Percentiles rank a stretch among this genome's conserved stretches.
Conservation (phyloP, 2,113 vertebrate genomes). For the Salvelinus alpinus region DNA sequence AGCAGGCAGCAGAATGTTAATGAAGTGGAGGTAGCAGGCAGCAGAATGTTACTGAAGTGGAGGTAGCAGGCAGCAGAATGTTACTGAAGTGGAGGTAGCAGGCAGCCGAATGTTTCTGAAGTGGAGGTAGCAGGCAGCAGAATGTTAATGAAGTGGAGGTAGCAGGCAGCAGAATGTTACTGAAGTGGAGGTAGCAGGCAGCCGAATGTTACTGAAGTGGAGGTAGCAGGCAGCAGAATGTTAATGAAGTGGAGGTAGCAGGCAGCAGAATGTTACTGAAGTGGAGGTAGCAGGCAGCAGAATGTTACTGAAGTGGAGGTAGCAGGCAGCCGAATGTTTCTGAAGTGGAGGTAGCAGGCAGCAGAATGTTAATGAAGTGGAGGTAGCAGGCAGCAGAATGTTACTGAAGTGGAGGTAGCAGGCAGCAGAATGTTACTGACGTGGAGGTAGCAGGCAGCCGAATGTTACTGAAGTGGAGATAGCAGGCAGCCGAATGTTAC, state of each 20-base stretch:
- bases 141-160: constrained; percentile 83
- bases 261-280: constrained; percentile 87
- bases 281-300: constrained; percentile 78
- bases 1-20: constrained; percentile 86
- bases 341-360: constrained; percentile 78
- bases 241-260: constrained; percentile 80
- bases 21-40: constrained; percentile 78
- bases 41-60: constrained; percentile 84
- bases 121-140: constrained; percentile 77
- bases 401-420: constrained; percentile 80
- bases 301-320: constrained; percentile 83
- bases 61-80: neutral
- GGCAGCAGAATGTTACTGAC: constrained; percentile 87
- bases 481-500: constrained; percentile 86
- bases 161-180: constrained; percentile 86
- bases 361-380: constrained; percentile 84
- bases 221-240: constrained; percentile 84
- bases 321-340: constrained; percentile 86
- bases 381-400: constrained; percentile 84
- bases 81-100: constrained; percentile 60
- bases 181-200: constrained; percentile 78
- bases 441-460: constrained; percentile 78
- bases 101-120: constrained; percentile 87
- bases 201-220: constrained; percentile 84
- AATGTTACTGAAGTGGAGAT: constrained; percentile 83